Evolutionary conservation across 2,797 vertebrate species (phyloP), one percentile per base, ranked within the genome.

Genomic region (Danio albolineatus): DNA sequence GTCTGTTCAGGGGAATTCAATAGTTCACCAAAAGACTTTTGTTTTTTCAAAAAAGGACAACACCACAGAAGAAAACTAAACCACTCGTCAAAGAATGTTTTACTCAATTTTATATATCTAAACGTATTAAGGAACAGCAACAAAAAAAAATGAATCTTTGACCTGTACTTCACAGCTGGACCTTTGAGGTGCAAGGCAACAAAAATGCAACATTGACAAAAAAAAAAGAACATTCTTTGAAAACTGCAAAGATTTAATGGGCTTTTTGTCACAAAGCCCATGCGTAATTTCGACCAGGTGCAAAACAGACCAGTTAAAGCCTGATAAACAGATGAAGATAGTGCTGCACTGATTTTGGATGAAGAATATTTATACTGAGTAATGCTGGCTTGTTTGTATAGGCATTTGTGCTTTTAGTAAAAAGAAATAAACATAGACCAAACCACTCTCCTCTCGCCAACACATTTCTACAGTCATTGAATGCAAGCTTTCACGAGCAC

Each of bases 1-100:
- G 96, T 91, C 95, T 98, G 89, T 98, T 98, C 89, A 94, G 96
- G 82, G 96, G 96, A 86, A 98, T 98, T 92, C 96, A 98, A 85
- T 98, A 97, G 79, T 84, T 79, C 82, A 69, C 81, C 74, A 82
- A 80, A 85, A 84, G 87, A 88, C 64, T 82, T 89, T 79, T 28
- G 28, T 3, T 28, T 28, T 73, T 73, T 16, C 14, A 66, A 14
- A 91, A 94, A 92, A 91, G 91, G 89, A 92, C 88, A 87, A 86
- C 83, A 82, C 87, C 87, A 90, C 76, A 78, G 67, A 84, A 64
- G 85, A 86, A 89, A 81, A 69, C 53, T 28, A 56, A 73, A 84
- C 48, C 84, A 83, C 82, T 83, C 53, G 16, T 69, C 69, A 70
- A 73, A 86, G 67, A 89, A 92, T 91, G 89, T 93, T 90, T 90